phyloP scores from a whole-genome alignment of 2,888 invertebrate genomes.

The Aradus depressus region DNA sequence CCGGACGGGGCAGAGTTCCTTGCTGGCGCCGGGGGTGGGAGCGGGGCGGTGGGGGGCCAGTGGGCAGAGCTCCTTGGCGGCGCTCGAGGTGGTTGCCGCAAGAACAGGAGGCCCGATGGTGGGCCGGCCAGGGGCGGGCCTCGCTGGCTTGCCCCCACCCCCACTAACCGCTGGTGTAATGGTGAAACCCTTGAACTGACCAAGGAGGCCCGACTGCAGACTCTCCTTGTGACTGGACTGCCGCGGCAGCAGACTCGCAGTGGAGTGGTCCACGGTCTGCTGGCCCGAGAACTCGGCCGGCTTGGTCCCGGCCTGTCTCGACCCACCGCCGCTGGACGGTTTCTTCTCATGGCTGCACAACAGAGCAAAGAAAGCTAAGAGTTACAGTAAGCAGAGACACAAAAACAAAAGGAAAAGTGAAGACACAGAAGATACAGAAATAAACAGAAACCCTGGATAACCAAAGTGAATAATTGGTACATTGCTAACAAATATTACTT shows the following conservation, averaged over 20 bases:
- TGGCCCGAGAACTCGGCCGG: constrained; percentile 24
- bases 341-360: constrained; percentile 29
- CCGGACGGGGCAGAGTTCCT: constrained; percentile 12
- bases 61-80: constrained; percentile 51
- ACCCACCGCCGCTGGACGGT: constrained; percentile 21
- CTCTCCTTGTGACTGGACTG: too few relatives aligned
- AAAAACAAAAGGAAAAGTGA: background rate
- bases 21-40: too few relatives aligned
- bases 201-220: constrained; percentile 13
- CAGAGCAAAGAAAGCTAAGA: too few relatives aligned
- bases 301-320: background rate
- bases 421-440: too few relatives aligned
- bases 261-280: constrained; percentile 27
- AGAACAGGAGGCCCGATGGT: constrained; percentile 71
- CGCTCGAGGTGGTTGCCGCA: constrained; percentile 63
- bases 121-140: constrained; percentile 50
- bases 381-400: too few relatives aligned
- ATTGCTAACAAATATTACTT: too few relatives aligned
- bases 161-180: constrained; percentile 50
- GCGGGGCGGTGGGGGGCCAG: constrained; percentile 12
- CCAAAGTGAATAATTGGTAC: too few relatives aligned
- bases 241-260: constrained; percentile 25
- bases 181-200: constrained; percentile 66
- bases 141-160: constrained; percentile 8
- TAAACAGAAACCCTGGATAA: too few relatives aligned